Evolutionary conservation across 2,113 vertebrate genomes (phyloP), one percentile per base, ranked within the genome.

Genomic region (Takifugu bimaculatus): DNA sequence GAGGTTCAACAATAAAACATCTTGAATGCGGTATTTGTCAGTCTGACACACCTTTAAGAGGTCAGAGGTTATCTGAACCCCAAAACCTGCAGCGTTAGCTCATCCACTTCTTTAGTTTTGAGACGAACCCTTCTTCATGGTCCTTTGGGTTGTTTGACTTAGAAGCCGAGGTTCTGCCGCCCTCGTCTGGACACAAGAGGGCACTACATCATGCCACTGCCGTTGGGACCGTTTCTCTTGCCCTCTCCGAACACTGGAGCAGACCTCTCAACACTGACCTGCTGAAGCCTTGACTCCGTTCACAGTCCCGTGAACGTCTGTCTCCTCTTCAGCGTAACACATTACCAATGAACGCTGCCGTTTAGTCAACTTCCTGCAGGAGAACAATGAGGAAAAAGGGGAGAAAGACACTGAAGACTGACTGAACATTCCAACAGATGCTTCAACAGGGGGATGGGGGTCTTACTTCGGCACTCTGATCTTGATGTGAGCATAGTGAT

Each of bases 401-500:
- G 15, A 45, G 6, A 48, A 48, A 48, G 13, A 2, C 3, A 10
- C 14, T 48, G n/a, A 10, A 20, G 48, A 26, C 48, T 13, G n/a
- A n/a, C 9, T 32, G 45, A 32, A 3, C 9, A 4, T 2, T 43
- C 15, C 13, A 13, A 32, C 10, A 14, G 6, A 42, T 4, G 14
- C 20, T 35, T 12, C 4, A 3, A 60, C 10, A 67, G 2, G 6
- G n/a, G 6, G 42, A 1, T 15, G 32, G 3, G 15, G 4, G 10
- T 60, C 58, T 68, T 87, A 99, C 97, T 92, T 96, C 26, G 97
- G 97, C 68, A 99, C 83, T 87, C 84, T 91, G 59, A 99, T 92
- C 89, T 98, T 98, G 75, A 99, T 87, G 74, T 98, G 95, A 61
- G 95, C 90, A 49, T 95, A 96, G 88, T 99, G 97, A 80, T 98